Conservation (phyloP, 2,113 vertebrate species). For the Gallinago undulata region DNA sequence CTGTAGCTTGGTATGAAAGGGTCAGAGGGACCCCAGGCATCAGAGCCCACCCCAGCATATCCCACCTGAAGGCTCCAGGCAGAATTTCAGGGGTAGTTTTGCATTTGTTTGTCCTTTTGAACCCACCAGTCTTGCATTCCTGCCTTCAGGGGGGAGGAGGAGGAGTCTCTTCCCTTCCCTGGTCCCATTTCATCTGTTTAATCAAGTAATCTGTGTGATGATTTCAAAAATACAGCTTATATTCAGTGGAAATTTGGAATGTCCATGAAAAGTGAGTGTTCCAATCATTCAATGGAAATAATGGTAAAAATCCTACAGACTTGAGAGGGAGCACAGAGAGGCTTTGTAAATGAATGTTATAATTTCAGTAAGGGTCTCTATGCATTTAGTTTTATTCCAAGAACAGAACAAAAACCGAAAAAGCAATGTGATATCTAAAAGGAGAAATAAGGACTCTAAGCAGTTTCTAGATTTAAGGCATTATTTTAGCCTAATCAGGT, state of each 20-base stretch:
- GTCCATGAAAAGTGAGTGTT: background rate
- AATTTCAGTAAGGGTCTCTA: background rate
- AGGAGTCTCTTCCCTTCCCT: background rate
- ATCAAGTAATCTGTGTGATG: background rate
- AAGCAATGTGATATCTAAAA: constrained; percentile 9
- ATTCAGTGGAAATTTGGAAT: background rate
- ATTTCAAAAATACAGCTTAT: background rate
- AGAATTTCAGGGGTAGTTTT: background rate
- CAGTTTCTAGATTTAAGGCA: constrained; percentile 60
- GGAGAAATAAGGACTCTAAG: constrained; percentile 62
- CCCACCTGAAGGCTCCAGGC: background rate
- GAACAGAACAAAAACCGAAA: background rate
- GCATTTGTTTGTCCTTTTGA: background rate
- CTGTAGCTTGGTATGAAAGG: background rate
- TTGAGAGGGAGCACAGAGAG: background rate
- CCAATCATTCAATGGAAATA: background rate
- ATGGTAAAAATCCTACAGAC: background rate
- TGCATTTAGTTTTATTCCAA: background rate
- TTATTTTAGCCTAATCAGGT: constrained; percentile 62
- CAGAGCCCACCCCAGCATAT: background rate
- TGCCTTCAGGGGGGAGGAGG: background rate
- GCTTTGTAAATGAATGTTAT: background rate
- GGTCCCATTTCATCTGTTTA: background rate
- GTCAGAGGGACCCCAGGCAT: background rate
- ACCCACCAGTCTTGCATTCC: background rate